Evolutionary conservation across 2,113 vertebrate species (phyloP).

Genomic region (Xiphophorus maculatus): DNA sequence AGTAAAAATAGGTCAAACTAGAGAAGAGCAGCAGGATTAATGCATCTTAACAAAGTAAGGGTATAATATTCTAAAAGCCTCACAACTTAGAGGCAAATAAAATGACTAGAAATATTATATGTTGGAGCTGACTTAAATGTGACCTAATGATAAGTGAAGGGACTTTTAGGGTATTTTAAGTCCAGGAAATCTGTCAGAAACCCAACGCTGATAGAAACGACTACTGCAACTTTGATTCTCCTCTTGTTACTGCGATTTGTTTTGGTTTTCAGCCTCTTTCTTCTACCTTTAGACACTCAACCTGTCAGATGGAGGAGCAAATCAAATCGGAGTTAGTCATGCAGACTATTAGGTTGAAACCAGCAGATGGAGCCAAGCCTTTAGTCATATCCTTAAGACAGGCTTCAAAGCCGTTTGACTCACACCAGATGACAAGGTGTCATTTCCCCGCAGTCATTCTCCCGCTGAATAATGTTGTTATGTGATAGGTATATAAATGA

Average conservation of each 20-base stretch:
- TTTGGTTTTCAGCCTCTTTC: slow-evolving; percentile 13
- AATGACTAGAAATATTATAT: neutral
- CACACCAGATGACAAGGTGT: slow-evolving; percentile 56
- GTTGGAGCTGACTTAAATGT: neutral
- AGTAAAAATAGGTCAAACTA: neutral
- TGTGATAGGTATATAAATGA: slow-evolving; percentile 13
- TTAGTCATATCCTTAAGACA: slow-evolving; percentile 60
- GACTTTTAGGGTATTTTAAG: neutral
- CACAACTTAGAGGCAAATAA: neutral
- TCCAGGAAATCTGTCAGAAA: neutral
- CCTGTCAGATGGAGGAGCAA: slow-evolving; percentile 54
- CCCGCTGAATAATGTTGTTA: slow-evolving; percentile 12
- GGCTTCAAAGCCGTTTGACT: slow-evolving; percentile 57
- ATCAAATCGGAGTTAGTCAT: slow-evolving; percentile 64
- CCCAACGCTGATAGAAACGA: neutral
- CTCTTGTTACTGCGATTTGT: neutral
- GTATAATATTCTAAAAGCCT: neutral
- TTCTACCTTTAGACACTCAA: slow-evolving; percentile 45
- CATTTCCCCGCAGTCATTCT: slow-evolving; percentile 40
- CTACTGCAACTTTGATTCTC: neutral
- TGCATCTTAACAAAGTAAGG: neutral
- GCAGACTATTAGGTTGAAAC: slow-evolving; percentile 56
- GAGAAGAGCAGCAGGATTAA: slow-evolving; percentile 1
- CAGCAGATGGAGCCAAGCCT: slow-evolving; percentile 70
- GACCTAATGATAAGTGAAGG: neutral